Evolutionary conservation across 2,797 vertebrate species (phyloP), one percentile per base, ranked within the genome.

Genomic region (Alauda arvensis): DNA sequence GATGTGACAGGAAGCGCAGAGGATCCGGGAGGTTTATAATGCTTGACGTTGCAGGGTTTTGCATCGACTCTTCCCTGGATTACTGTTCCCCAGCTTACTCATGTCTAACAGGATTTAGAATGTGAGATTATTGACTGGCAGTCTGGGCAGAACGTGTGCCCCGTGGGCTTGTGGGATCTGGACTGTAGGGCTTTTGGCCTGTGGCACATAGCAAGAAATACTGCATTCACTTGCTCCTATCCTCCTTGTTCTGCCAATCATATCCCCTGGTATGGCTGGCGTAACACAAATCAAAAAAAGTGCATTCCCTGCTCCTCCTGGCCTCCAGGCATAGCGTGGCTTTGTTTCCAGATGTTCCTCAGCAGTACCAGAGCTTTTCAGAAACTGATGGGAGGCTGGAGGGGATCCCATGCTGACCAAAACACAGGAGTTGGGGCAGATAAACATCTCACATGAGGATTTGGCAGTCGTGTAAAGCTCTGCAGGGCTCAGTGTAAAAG

Each of bases 41-140:
- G 60, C 78, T 42, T 89, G 77, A 88, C 4, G 1, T 63, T 76
- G 71, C 49, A 69, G 85, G 56, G 75, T 6, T 85, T 85, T 88
- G 74, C 67, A 76, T 29, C 0, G 3, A 78, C 48, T 85, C 77
- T 83, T 83, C 71, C 52, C 74, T 87, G 80, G 81, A 82, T 91
- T 92, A 81, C 68, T 67, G 78, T 66, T 45, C 60, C 9, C 0
- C 57, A 82, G 56, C 65, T 92, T 91, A 70, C 65, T 88, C 28
- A 19, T 77, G 70, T 74, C 75, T 92, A 83, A 85, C 75, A 75
- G 85, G 80, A 89, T 90, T 92, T 89, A 77, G 75, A 88, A 76
- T 16, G 63, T 43, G 49, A 89, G 90, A 46, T 75, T 89, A 85
- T 72, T 85, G 81, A 77, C 70, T 60, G 62, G 18, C 78, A 78